Evolutionary conservation across 2,888 invertebrate genomes (phyloP).

Genomic region (Dynastes tityus): DNA sequence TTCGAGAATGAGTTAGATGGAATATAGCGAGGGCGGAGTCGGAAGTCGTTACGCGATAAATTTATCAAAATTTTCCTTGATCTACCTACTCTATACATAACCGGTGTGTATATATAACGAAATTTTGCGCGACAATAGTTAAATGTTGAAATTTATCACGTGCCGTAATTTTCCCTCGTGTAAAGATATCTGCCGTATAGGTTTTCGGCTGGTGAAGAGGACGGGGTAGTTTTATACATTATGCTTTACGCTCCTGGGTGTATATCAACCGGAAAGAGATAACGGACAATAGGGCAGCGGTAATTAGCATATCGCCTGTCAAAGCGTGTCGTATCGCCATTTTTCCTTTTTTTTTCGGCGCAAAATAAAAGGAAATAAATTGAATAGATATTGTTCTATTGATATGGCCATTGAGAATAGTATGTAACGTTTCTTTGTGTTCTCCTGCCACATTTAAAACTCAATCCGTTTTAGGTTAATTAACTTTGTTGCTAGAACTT

Average conservation of each 20-base stretch:
- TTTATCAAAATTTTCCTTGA: slow-evolving; percentile 47
- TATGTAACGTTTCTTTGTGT: no score
- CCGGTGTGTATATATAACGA: slow-evolving; percentile 33
- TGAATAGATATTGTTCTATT: slow-evolving; percentile 31
- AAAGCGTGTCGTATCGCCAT: slow-evolving; percentile 50
- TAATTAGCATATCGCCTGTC: slow-evolving; percentile 58
- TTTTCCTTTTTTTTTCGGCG: slow-evolving; percentile 8
- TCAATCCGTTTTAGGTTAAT: no score
- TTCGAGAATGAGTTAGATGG: background rate
- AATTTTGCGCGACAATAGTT: slow-evolving; percentile 45
- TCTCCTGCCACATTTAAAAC: no score
- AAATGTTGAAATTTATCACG: slow-evolving; percentile 42
- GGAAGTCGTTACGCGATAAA: slow-evolving; percentile 43
- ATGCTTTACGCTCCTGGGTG: slow-evolving; percentile 48
- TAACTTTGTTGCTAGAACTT: no score
- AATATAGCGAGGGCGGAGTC: background rate
- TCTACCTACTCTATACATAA: slow-evolving; percentile 34
- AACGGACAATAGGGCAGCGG: slow-evolving; percentile 53
- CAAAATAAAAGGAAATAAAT: slow-evolving; percentile 19
- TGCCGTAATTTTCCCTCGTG: slow-evolving; percentile 37
- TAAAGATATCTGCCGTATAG: slow-evolving; percentile 44
- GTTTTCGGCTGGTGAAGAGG: slow-evolving; percentile 23
- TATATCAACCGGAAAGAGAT: slow-evolving; percentile 57
- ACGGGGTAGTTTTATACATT: slow-evolving; percentile 48
- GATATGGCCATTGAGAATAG: background rate